phyloP scores from a whole-genome alignment of 2,113 vertebrate species.

The Bubalus kerabau region DNA sequence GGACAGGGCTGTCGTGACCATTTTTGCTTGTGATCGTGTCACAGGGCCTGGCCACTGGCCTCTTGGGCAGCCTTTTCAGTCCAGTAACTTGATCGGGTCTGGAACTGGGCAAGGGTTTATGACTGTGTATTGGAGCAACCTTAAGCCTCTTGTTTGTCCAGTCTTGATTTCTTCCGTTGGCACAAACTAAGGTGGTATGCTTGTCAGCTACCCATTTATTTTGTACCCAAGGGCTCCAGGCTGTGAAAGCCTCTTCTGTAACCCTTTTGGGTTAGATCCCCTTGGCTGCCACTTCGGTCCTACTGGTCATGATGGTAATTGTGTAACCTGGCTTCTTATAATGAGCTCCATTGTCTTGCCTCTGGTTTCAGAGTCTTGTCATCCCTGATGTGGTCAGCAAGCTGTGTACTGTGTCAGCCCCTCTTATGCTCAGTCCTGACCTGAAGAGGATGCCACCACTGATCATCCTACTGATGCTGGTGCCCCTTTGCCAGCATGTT shows the following conservation, averaged over 20 bases:
- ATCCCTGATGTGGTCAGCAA: background rate
- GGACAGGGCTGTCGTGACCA: background rate
- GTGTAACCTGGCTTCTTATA: background rate
- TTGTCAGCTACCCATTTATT: background rate
- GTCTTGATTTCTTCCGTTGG: background rate
- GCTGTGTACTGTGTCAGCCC: background rate
- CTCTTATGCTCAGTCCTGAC: background rate
- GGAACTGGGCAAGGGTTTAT: background rate
- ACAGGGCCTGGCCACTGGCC: background rate
- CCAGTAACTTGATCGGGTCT: background rate
- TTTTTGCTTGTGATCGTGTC: background rate
- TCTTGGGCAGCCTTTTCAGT: background rate
- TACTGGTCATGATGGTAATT: background rate
- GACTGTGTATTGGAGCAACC: background rate
- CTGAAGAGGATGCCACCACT: background rate
- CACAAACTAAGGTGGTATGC: background rate
- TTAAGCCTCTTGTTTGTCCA: background rate
- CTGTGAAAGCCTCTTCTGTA: background rate
- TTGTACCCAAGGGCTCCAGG: background rate
- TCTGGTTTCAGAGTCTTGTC: background rate
- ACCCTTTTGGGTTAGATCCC: background rate
- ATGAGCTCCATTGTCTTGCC: background rate
- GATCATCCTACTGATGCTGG: background rate
- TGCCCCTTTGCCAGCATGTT: background rate
- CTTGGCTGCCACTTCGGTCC: background rate